Conservation (phyloP, 2,797 vertebrate genomes). For the Staurois parvus region DNA sequence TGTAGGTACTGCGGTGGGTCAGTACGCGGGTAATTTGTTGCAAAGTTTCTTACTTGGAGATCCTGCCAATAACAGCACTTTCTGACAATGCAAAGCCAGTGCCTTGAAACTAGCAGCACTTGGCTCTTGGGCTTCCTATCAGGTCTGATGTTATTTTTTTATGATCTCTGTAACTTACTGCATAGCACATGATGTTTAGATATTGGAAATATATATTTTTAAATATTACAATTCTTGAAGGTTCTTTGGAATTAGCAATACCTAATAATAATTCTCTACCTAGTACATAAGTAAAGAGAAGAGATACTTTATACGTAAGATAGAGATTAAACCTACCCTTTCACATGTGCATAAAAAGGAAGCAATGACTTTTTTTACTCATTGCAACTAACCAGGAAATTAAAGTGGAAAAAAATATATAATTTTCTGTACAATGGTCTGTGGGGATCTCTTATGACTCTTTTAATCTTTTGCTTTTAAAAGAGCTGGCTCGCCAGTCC, state of each 20-base stretch:
- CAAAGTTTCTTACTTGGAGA: too few species aligned
- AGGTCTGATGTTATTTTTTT: too few species aligned
- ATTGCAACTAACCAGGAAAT: conserved; percentile 61
- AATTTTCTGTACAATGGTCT: conserved; percentile 35
- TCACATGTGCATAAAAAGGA: conserved; percentile 36
- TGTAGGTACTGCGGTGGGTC: too few species aligned
- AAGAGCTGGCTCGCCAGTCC: conserved; percentile 46
- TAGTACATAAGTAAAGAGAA: conserved; percentile 6
- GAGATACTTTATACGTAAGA: conserved; percentile 31
- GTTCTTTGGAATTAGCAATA: conserved; percentile 16
- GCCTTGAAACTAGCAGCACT: too few species aligned
- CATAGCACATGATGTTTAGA: not conserved
- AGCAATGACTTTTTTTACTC: conserved; percentile 47
- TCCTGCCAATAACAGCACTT: too few species aligned
- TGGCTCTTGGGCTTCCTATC: too few species aligned
- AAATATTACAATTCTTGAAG: conserved; percentile 12
- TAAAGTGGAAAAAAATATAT: conserved; percentile 47
- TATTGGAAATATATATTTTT: not conserved
- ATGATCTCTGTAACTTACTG: not conserved
- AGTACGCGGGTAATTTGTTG: too few species aligned
- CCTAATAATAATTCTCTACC: not conserved
- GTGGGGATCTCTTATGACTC: conserved; percentile 41
- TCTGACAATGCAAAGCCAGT: too few species aligned
- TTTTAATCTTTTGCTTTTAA: conserved; percentile 60
- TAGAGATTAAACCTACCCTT: conserved; percentile 1